Percentiles rank a stretch among this genome's conserved stretches.
Conservation (phyloP, 2,797 vertebrate species). For the Moxostoma hubbsi region DNA sequence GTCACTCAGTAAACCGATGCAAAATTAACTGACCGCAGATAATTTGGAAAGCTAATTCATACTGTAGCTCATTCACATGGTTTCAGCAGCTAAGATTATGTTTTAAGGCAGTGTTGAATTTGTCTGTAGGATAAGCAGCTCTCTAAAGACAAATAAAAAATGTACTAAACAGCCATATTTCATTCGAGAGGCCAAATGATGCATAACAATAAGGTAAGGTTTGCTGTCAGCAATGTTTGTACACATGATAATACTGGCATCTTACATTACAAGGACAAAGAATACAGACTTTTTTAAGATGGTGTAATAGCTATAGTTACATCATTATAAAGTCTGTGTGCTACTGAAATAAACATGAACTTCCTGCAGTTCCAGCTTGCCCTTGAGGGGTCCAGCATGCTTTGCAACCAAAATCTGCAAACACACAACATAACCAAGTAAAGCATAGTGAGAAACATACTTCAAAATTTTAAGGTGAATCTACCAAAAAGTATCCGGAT, state of each 20-base stretch:
- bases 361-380: no score
- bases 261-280: conserved; percentile 17
- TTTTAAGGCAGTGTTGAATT: conserved; percentile 8
- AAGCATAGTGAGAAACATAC: no score
- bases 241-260: conserved; percentile 25
- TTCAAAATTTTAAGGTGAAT: no score
- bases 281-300: background rate
- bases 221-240: conserved; percentile 37
- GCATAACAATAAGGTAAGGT: conserved; percentile 27
- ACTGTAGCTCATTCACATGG: background rate
- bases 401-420: no score
- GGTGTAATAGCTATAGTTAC: background rate
- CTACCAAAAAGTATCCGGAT: no score
- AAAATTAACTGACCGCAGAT: conserved; percentile 1
- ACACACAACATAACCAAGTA: no score
- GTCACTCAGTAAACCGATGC: conserved; percentile 1
- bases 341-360: no score
- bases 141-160: conserved; percentile 15
- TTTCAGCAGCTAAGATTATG: conserved; percentile 9
- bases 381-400: no score
- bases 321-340: no score
- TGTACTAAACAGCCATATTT: conserved; percentile 56
- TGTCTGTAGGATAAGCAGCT: conserved; percentile 35
- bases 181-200: conserved; percentile 49
- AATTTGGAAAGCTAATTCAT: background rate